These are phyloP conservation scores for Nysson spinosus DNA, from an alignment of 2,888 invertebrate genomes.

Conservation along the genomic window DNA sequence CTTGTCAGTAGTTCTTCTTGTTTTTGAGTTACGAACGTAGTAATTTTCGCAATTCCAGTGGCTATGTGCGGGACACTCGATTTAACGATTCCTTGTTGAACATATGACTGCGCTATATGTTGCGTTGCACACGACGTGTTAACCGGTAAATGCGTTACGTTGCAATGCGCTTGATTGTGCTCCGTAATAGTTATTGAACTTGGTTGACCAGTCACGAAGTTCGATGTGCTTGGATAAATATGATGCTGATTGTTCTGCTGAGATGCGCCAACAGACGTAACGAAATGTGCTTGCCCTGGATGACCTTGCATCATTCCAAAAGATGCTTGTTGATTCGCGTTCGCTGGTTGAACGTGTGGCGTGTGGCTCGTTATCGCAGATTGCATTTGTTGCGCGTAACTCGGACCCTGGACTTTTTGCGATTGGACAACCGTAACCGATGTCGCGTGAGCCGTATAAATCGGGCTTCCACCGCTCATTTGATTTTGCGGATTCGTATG, in stretches of 20 bases:
- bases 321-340: conserved; percentile 47
- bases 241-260: conserved; percentile 41
- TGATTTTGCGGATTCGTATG: conserved; percentile 51
- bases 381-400: conserved; percentile 59
- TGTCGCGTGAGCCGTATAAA: conserved; percentile 70
- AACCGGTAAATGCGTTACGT: conserved; percentile 19
- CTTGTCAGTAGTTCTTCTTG: conserved; percentile 64
- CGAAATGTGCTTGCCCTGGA: conserved; percentile 58
- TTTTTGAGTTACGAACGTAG: conserved; percentile 59
- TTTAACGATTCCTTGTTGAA: conserved; percentile 32
- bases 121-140: conserved; percentile 20
- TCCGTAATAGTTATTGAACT: conserved; percentile 29
- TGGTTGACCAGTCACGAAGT: conserved; percentile 39
- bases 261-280: conserved; percentile 16
- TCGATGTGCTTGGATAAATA: conserved; percentile 39
- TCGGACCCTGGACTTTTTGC: conserved; percentile 60
- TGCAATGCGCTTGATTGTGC: conserved; percentile 42
- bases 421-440: conserved; percentile 68
- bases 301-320: conserved; percentile 56
- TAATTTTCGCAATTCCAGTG: conserved; percentile 63
- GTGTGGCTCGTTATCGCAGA: conserved; percentile 34
- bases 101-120: conserved; percentile 21
- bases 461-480: conserved; percentile 49
- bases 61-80: conserved; percentile 56
- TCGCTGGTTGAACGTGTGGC: conserved; percentile 23